Evolutionary conservation across 2,888 invertebrate species (phyloP), one percentile per base, ranked within the genome.

Genomic region (Tiliacea citrago): DNA sequence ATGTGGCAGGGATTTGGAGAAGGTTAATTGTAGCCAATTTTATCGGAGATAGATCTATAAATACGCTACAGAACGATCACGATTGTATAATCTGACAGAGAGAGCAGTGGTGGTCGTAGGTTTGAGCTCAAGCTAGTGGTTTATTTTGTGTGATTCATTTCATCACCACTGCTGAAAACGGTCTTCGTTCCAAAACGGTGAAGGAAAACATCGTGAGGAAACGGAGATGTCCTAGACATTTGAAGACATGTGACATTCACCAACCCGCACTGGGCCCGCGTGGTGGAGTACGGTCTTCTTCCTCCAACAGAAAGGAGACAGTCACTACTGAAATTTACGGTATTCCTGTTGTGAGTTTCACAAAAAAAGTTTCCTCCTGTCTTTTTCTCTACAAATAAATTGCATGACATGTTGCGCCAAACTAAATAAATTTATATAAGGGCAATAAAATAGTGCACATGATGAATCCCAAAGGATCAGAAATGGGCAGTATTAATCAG

Each of bases 1-100:
- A 42, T 42, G 6, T 21, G 21, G 29, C 2, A 69, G 13, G 18
- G 3, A 35, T 29, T 24, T 13, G 5, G 21, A 82, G 82, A 85
- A 85, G 82, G 70, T n/a, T 9, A 12, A 42, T 0, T 47, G 1
- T 12, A 1, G 10, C 21, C 0, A 9, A 13, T 42, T 53, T 75
- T 21, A 0, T 51, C 12, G 18, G 16, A 4, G n/a, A 29, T 1
- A 7, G 7, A 13, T n/a, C n/a, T n/a, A n/a, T n/a, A 16, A 45
- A 29, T 65, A 29, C 29, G 18, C 24, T 24, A 24, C 10, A 5
- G 21, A 8, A 12, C 0, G 4, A 55, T 13, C 0, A 2, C 2
- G 24, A 24, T 24, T 55, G 24, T 13, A 6, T 55, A 13, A 55
- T 24, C 13, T 55, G 13, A 24, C 24, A 55, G 2, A 13, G 55